These are phyloP conservation scores for Panagrolaimus sp. DNA, from an alignment of 1,140 invertebrate genomes.

Conservation along the genomic window DNA sequence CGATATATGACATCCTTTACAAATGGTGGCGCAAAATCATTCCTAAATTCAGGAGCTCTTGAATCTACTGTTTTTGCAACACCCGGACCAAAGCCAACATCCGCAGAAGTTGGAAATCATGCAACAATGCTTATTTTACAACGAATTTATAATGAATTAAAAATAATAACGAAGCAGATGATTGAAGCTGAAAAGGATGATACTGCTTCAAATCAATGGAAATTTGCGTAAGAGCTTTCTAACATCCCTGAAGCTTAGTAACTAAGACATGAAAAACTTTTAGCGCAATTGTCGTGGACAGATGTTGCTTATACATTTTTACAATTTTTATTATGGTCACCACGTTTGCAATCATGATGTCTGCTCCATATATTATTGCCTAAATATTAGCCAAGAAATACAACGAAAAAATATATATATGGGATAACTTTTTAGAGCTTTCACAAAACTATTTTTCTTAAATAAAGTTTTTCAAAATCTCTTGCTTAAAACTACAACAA, in stretches of 20 bases:
- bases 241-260: too few species aligned
- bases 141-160: constrained; percentile 54
- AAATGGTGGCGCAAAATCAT: constrained; percentile 7
- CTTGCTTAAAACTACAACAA: not conserved
- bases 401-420: constrained; percentile 29
- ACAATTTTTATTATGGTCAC: constrained; percentile 61
- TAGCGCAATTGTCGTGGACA: constrained; percentile 63
- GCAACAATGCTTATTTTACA: constrained; percentile 36
- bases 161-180: constrained; percentile 58
- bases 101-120: not conserved
- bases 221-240: constrained; percentile 58
- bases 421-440: not conserved
- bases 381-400: constrained; percentile 18
- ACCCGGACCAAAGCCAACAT: constrained; percentile 7
- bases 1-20: constrained; percentile 38
- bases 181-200: constrained; percentile 58
- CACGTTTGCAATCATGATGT: constrained; percentile 58
- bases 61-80: constrained; percentile 8
- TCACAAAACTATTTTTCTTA: not conserved
- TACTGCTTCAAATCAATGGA: constrained; percentile 62
- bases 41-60: not conserved
- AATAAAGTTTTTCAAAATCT: not conserved
- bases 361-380: constrained; percentile 55
- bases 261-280: too few species aligned
- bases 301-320: constrained; percentile 63